phyloP scores from a whole-genome alignment of 2,797 vertebrate genomes.

The Squalus acanthias region DNA sequence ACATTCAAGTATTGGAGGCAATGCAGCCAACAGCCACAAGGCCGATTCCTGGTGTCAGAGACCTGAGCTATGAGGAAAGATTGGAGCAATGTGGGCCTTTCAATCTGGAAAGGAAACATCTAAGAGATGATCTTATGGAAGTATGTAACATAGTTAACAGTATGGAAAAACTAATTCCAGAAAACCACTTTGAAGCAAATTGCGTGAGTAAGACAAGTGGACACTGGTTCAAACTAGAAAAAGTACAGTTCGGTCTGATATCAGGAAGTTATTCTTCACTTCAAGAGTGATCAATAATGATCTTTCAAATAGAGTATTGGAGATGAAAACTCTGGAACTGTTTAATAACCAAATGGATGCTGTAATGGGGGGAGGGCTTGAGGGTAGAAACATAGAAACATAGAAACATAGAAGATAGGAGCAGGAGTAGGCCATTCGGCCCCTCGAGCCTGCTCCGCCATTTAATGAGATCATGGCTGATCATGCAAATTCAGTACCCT shows the following conservation, averaged over 20 bases:
- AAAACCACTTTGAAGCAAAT: not conserved
- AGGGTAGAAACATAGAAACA: too few species aligned
- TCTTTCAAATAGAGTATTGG: not conserved
- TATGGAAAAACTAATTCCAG: not conserved
- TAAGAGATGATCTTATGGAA: not conserved
- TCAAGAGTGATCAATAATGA: not conserved
- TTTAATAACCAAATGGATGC: not conserved
- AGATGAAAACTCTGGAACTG: not conserved
- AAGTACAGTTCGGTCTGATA: not conserved
- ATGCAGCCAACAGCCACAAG: not conserved
- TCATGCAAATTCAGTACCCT: too few species aligned
- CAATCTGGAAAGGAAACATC: not conserved
- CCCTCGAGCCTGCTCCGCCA: too few species aligned
- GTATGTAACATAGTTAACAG: not conserved
- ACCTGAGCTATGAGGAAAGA: not conserved
- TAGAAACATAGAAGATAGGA: too few species aligned
- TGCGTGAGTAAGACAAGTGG: too few species aligned
- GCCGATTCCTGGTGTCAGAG: not conserved
- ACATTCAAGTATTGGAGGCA: not conserved
- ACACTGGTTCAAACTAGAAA: not conserved
- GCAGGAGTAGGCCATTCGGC: too few species aligned
- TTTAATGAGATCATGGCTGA: too few species aligned
- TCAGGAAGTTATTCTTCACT: not conserved
- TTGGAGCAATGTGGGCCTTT: not conserved
- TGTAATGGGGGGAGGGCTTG: not conserved